Base-by-base conservation (phyloP, 92 coral and sea anemone species). In the Siderastrea radians region DNA sequence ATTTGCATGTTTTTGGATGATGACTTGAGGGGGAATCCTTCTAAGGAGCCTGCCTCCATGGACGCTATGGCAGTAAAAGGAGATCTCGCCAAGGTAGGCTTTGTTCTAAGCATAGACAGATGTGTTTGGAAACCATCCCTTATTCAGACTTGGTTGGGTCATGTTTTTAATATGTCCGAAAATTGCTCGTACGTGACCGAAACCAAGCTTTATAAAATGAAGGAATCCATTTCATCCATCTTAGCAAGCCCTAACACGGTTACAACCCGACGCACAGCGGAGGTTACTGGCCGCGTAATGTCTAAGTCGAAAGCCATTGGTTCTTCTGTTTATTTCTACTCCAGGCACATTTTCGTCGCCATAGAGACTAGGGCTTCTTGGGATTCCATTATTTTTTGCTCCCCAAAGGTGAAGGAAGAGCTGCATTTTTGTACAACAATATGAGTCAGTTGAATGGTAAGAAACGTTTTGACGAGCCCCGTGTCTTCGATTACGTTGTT, bases 211-310 rank as follows among this genome's bases (percentile, higher is more conserved):
- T 51, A 9, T 59, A 88, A 88, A 83, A 49, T 88, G n/a, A 72
- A 72, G 71, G 76, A 73, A 26, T 55, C 88, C 7, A 11, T 89
- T 16, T 44, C 77, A 15, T 19, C 76, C 57, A 14, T 70, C 4
- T 6, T 82, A 6, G 77, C 48, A 7, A 19, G 84, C 14, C 84
- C 82, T 84, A 61, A 54, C 68, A 84, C 14, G 50, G 86, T 90
- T 51, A 44, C 86, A 14, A 88, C 92, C 45, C 78, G 62, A 74
- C 87, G 63, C 72, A 12, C 85, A 60, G 93, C 93, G 6, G 74
- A 77, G 45, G 86, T 90, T 48, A 89, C 84, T 52, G 93, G 93
- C 60, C 86, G 86, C 83, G 62, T 89, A 43, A 82, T 90, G 68
- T 90, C 93, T 50, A 90, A 72, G 93, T 78, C 93, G 11, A 74